These are phyloP conservation scores for Penelope pileata DNA, from an alignment of 2,113 vertebrate genomes.

Conservation along the genomic window DNA sequence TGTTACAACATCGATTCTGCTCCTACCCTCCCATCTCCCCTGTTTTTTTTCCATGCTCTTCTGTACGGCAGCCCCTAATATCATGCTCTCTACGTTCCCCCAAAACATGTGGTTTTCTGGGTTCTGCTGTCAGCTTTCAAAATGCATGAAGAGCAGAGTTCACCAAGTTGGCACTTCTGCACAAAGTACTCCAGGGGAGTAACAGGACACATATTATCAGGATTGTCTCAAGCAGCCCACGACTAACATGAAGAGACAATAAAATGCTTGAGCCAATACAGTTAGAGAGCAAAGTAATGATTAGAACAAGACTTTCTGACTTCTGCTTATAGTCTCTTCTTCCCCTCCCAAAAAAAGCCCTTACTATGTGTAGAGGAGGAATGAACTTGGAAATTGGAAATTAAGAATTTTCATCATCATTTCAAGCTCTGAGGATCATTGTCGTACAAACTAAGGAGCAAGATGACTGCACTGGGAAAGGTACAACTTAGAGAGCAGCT, in stretches of 20 bases:
- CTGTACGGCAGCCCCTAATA: not conserved
- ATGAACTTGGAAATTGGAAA: not conserved
- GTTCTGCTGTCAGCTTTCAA: not conserved
- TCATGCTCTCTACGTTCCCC: not conserved
- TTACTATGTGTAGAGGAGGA: not conserved
- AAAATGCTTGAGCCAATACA: rapidly evolving
- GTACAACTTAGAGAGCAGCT: not conserved
- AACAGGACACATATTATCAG: rapidly evolving
- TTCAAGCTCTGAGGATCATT: not conserved
- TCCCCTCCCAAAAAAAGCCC: not conserved
- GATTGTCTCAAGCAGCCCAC: not conserved
- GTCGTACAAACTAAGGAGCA: not conserved
- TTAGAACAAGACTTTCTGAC: not conserved
- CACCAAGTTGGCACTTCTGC: not conserved
- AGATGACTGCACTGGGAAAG: not conserved
- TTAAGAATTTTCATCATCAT: not conserved
- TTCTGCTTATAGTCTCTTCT: not conserved
- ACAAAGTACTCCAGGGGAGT: not conserved
- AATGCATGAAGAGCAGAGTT: not conserved
- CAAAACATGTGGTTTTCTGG: not conserved
- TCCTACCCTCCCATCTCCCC: not conserved
- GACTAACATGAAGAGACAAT: not conserved
- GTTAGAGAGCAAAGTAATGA: not conserved
- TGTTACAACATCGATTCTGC: not conserved
- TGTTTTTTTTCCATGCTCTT: not conserved